Percentiles rank a stretch among this genome's conserved stretches.
Conservation (phyloP, 2,113 vertebrate species). For the Acrocephalus arundinaceus region DNA sequence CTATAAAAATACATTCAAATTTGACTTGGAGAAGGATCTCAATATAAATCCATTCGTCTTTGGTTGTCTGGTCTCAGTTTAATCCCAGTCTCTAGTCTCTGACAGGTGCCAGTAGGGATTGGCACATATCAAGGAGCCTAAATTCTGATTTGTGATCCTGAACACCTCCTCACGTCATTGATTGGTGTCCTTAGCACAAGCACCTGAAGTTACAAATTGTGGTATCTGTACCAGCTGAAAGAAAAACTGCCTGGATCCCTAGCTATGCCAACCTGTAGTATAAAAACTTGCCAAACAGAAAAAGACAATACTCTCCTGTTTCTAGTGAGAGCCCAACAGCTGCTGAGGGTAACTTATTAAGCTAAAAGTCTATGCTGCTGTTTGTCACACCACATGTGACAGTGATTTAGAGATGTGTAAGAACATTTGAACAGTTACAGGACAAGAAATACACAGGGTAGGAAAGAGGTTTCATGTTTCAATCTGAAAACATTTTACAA, state of each 20-base stretch:
- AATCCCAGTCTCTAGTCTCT: not conserved
- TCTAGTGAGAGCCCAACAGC: not conserved
- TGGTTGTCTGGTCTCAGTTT: not conserved
- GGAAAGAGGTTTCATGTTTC: not conserved
- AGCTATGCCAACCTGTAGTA: not conserved
- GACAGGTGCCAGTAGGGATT: not conserved
- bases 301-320: not conserved
- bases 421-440: not conserved
- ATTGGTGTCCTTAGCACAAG: not conserved
- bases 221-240: not conserved
- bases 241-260: not conserved
- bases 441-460: not conserved
- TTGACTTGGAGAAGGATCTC: not conserved
- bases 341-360: not conserved
- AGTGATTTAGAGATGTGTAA: not conserved
- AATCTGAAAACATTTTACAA: not conserved
- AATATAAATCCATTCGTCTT: not conserved
- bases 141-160: not conserved
- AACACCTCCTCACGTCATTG: not conserved
- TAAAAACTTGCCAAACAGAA: not conserved
- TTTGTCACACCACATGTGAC: not conserved
- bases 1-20: not conserved
- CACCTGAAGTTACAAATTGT: not conserved
- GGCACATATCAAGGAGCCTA: not conserved
- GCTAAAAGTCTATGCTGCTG: not conserved